phyloP scores from a whole-genome alignment of 2,113 vertebrate genomes.

The Anhinga anhinga region DNA sequence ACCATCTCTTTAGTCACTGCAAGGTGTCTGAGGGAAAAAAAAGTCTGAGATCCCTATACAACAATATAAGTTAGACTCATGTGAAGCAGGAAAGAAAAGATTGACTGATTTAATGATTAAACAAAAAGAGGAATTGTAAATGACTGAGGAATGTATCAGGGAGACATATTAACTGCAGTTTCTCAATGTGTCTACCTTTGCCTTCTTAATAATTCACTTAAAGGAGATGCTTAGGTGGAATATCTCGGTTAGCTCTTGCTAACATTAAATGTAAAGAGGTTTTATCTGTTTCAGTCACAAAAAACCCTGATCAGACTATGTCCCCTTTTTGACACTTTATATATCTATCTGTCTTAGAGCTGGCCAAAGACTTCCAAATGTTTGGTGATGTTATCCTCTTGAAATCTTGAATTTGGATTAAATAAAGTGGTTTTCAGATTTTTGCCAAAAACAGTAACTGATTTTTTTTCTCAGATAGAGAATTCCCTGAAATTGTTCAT shows the following conservation, averaged over 20 bases:
- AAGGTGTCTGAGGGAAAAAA: not conserved
- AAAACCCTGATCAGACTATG: not conserved
- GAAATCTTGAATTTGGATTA: not conserved
- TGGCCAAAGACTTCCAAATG: not conserved
- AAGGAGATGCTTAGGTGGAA: not conserved
- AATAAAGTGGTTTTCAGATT: not conserved
- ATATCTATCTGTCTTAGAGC: not conserved
- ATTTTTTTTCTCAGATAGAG: not conserved
- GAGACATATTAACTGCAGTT: constrained; percentile 42
- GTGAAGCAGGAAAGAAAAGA: not conserved
- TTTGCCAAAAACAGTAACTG: not conserved
- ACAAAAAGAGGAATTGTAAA: not conserved
- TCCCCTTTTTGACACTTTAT: not conserved
- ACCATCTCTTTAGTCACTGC: not conserved
- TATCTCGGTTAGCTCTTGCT: not conserved
- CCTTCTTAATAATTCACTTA: constrained; percentile 20
- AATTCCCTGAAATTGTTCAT: not conserved
- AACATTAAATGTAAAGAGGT: not conserved
- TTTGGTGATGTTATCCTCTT: not conserved
- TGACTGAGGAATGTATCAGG: not conserved
- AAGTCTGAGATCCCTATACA: not conserved
- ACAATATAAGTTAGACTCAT: not conserved
- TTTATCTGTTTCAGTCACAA: not conserved
- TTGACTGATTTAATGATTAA: constrained; percentile 36
- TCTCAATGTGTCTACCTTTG: not conserved